A percentile compares a stretch with the other conserved stretches of the same genome.
Conservation (phyloP, 2,888 invertebrate genomes). For the Andricus curvator region DNA sequence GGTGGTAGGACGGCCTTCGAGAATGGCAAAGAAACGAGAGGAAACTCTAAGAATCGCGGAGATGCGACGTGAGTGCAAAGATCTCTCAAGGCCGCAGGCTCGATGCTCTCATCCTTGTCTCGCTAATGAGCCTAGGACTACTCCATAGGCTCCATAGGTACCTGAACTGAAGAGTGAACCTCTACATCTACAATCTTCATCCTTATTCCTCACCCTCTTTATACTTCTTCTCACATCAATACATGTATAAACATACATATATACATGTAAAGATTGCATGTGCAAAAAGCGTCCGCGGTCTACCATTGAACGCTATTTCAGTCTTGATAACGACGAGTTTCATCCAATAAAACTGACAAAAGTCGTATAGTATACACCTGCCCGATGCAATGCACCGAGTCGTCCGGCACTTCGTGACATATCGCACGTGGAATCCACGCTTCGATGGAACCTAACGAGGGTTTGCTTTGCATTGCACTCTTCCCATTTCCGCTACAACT, state of each 20-base stretch:
- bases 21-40: slow-evolving; percentile 61
- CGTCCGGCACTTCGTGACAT: slow-evolving; percentile 39
- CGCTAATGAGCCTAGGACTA: slow-evolving; percentile 66
- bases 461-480: slow-evolving; percentile 25
- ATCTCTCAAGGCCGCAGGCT: slow-evolving; percentile 73
- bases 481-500: slow-evolving; percentile 37
- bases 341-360: slow-evolving; percentile 33
- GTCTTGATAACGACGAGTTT: slow-evolving; percentile 21
- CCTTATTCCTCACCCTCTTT: slow-evolving; percentile 16
- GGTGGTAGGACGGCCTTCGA: slow-evolving; percentile 70
- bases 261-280: not conserved
- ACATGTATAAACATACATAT: not conserved
- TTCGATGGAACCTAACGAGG: slow-evolving; percentile 35
- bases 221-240: not conserved
- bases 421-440: slow-evolving; percentile 44
- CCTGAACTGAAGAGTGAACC: not conserved
- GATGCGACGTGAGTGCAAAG: slow-evolving; percentile 74
- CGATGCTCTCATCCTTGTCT: slow-evolving; percentile 70
- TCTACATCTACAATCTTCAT: slow-evolving; percentile 16
- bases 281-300: slow-evolving; percentile 15
- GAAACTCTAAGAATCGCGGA: slow-evolving; percentile 56
- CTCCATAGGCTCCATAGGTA: not conserved
- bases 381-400: slow-evolving; percentile 17
- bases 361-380: slow-evolving; percentile 41
- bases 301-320: slow-evolving; percentile 31